Conservation (phyloP, 2,797 vertebrate genomes). For the Craterocephalus amniculus region DNA sequence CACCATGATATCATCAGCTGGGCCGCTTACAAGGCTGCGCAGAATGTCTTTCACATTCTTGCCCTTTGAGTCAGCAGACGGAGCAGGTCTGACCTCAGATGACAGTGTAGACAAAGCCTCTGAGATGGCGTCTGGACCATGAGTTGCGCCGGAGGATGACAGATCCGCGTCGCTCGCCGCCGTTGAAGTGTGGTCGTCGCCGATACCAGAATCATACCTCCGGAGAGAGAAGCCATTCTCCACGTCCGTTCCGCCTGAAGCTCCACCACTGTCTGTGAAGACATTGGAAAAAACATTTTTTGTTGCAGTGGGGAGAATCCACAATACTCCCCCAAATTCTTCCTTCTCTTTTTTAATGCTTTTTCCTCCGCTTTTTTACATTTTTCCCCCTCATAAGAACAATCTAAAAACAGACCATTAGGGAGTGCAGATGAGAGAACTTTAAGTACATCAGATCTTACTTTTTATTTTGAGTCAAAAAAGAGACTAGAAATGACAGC, state of each 20-base stretch:
- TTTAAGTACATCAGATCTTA: not conserved
- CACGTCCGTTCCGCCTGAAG: conserved; percentile 74
- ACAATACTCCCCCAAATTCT: not conserved
- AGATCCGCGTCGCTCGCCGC: conserved; percentile 55
- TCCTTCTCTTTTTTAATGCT: not conserved
- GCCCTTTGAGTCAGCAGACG: conserved; percentile 80
- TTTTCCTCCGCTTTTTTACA: too few species aligned
- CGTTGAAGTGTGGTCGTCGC: conserved; percentile 83
- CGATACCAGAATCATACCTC: conserved; percentile 87
- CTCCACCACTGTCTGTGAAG: conserved; percentile 53
- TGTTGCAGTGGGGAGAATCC: not conserved
- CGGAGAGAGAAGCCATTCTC: conserved; percentile 78
- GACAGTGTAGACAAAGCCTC: conserved; percentile 92
- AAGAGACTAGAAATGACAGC: not conserved
- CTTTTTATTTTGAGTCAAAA: not conserved
- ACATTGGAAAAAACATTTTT: not conserved
- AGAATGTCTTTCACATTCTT: conserved; percentile 98
- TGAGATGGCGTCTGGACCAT: conserved; percentile 91
- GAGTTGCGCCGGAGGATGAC: conserved; percentile 66
- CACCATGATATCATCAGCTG: conserved; percentile 85
- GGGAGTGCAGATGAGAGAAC: not conserved
- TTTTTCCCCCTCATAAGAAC: not conserved
- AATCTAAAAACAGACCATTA: not conserved
- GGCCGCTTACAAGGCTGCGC: conserved; percentile 91
- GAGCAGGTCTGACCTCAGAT: conserved; percentile 86